Evolutionary conservation across 2,888 invertebrate genomes (phyloP).

Genomic region (Rhagonycha fulva): DNA sequence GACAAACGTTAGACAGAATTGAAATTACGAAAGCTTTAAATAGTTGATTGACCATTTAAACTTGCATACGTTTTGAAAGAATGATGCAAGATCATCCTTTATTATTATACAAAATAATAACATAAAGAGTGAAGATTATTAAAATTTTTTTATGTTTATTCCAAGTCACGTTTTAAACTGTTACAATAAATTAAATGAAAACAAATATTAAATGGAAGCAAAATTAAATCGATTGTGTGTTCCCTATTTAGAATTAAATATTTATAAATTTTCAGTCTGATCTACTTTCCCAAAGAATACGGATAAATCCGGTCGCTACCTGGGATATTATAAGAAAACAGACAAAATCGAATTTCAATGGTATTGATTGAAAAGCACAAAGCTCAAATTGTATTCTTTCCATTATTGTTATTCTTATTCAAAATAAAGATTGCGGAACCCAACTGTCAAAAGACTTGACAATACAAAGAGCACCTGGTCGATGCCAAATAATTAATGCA

Average conservation of each 20-base stretch:
- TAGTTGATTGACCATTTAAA: conserved; percentile 24
- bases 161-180: conserved; percentile 7
- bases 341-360: conserved; percentile 50
- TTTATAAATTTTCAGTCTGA: conserved; percentile 29
- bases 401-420: conserved; percentile 41
- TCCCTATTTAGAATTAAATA: conserved; percentile 27
- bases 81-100: conserved; percentile 26
- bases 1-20: background rate
- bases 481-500: conserved; percentile 26
- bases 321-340: conserved; percentile 49
- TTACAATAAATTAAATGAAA: conserved; percentile 5
- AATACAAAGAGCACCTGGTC: conserved; percentile 30
- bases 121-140: conserved; percentile 4
- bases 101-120: conserved; percentile 14
- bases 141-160: conserved; percentile 18
- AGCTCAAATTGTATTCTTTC: conserved; percentile 40
- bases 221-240: conserved; percentile 13
- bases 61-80: conserved; percentile 9
- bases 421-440: conserved; percentile 41
- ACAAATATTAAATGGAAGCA: conserved; percentile 5
- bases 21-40: background rate
- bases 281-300: conserved; percentile 38
- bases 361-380: conserved; percentile 42
- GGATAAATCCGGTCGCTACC: conserved; percentile 43
- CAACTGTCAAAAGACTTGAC: conserved; percentile 38